Percentiles rank a stretch among this genome's conserved stretches.
Conservation (phyloP, 2,113 vertebrate species). For the Machaerirhynchus nigripectus region DNA sequence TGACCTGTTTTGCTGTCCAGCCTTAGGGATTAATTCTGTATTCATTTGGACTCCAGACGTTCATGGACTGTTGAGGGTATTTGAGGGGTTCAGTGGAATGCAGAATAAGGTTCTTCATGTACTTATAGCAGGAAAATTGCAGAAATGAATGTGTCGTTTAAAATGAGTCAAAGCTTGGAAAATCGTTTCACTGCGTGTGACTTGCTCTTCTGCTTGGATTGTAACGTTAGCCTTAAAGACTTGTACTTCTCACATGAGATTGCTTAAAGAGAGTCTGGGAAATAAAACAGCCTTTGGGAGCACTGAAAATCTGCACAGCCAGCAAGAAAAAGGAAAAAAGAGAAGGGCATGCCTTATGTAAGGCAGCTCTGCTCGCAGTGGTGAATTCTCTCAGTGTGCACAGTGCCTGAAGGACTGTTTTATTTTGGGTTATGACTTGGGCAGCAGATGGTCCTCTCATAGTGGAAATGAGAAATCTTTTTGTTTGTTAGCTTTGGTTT, state of each 20-base stretch:
- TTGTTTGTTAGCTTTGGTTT: background rate
- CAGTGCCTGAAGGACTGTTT: conserved; percentile 30
- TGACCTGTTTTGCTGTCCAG: background rate
- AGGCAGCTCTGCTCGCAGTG: background rate
- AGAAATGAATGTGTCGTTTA: conserved; percentile 37
- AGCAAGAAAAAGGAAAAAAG: background rate
- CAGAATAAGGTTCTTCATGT: background rate
- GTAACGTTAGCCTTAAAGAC: conserved; percentile 42
- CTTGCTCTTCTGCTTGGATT: conserved; percentile 23
- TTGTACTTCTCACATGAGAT: background rate
- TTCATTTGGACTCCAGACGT: conserved; percentile 6
- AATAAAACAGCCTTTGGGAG: conserved; percentile 36
- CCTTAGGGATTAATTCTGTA: conserved; percentile 9
- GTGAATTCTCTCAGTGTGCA: background rate
- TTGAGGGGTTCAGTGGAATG: conserved; percentile 8
- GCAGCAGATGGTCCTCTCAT: background rate
- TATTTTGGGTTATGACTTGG: conserved; percentile 34
- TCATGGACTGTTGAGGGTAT: background rate
- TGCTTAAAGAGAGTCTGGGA: conserved; percentile 8
- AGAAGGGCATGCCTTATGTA: background rate
- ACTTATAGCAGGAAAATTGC: background rate
- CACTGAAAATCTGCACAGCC: background rate
- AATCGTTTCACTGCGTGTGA: background rate
- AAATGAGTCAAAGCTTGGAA: background rate
- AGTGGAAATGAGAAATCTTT: background rate